A percentile compares a stretch with the other conserved stretches of the same genome.
Evolutionary conservation across 2,888 invertebrate genomes (phyloP).

Genomic region (Resseliella maxima): DNA sequence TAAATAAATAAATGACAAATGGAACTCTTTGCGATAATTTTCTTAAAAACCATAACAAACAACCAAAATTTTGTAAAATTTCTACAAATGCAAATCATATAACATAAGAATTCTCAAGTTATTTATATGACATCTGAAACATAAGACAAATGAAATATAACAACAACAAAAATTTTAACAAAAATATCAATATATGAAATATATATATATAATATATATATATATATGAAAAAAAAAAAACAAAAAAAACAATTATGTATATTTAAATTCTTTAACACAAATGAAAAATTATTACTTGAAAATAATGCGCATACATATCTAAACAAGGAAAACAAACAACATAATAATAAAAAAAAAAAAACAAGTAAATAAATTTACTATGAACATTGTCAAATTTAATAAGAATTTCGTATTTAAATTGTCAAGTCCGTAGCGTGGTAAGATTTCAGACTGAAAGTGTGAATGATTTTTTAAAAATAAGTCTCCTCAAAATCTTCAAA

Average conservation of each 20-base stretch:
- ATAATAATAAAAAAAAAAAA: conserved; percentile 27
- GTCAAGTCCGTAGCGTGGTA: not conserved
- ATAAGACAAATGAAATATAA: not conserved
- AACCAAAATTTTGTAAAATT: conserved; percentile 42
- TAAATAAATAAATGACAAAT: conserved; percentile 3
- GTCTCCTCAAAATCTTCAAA: too few relatives aligned
- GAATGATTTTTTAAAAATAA: too few relatives aligned
- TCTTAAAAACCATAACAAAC: not conserved
- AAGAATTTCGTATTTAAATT: not conserved
- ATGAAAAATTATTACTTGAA: not conserved
- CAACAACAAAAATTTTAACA: not conserved
- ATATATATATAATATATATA: too few relatives aligned
- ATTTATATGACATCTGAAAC: conserved; percentile 49
- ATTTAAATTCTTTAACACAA: not conserved
- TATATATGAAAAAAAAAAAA: not conserved
- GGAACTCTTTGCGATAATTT: conserved; percentile 40
- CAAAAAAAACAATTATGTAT: not conserved
- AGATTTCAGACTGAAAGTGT: not conserved
- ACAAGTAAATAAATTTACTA: conserved; percentile 38
- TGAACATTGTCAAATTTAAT: conserved; percentile 8
- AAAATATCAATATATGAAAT: too few relatives aligned
- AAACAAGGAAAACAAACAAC: too few relatives aligned
- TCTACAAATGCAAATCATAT: conserved; percentile 47
- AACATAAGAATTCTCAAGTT: conserved; percentile 3
- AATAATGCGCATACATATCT: conserved; percentile 43